Percentiles rank a stretch among this genome's conserved stretches.
These are phyloP conservation scores for Macrobrachium rosenbergii DNA, from an alignment of 1,140 invertebrate genomes.

Conservation along the genomic window DNA sequence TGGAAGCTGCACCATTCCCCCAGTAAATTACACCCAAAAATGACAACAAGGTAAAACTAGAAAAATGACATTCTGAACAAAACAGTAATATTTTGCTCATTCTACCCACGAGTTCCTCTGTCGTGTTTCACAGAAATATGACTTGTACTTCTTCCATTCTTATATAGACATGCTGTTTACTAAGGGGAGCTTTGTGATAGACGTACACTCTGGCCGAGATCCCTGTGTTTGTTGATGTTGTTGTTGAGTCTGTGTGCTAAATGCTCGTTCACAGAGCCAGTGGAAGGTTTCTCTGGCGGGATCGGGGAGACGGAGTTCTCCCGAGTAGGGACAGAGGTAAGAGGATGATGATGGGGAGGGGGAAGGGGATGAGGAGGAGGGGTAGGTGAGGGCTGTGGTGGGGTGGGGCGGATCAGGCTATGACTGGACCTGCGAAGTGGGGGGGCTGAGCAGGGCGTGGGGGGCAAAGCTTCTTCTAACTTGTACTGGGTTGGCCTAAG, in stretches of 20 bases:
- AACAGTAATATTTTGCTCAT: no score
- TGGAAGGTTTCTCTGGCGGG: conserved; percentile 34
- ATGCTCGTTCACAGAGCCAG: conserved; percentile 49
- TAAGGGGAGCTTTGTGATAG: conserved; percentile 17
- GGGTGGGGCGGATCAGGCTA: conserved; percentile 54
- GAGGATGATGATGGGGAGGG: conserved; percentile 41
- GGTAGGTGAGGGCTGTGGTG: conserved; percentile 17
- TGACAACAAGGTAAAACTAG: no score
- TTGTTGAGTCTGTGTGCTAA: conserved; percentile 44
- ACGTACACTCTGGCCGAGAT: conserved; percentile 47
- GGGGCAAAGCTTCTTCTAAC: conserved; percentile 46
- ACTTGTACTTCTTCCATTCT: conserved; percentile 13
- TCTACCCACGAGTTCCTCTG: background rate
- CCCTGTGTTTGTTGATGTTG: conserved; percentile 41
- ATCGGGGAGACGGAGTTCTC: conserved; percentile 24
- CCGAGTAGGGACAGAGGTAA: conserved; percentile 18
- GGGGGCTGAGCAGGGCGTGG: conserved; percentile 52
- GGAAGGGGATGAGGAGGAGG: background rate
- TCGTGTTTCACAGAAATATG: background rate
- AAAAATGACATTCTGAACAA: no score
- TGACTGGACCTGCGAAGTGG: conserved; percentile 53
- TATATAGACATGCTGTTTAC: background rate
- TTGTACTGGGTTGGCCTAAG: conserved; percentile 54
- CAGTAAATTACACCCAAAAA: no score
- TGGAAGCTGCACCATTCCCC: no score